Conservation (phyloP, 2,113 vertebrate genomes). For the Campylomormyrus tamandua region DNA sequence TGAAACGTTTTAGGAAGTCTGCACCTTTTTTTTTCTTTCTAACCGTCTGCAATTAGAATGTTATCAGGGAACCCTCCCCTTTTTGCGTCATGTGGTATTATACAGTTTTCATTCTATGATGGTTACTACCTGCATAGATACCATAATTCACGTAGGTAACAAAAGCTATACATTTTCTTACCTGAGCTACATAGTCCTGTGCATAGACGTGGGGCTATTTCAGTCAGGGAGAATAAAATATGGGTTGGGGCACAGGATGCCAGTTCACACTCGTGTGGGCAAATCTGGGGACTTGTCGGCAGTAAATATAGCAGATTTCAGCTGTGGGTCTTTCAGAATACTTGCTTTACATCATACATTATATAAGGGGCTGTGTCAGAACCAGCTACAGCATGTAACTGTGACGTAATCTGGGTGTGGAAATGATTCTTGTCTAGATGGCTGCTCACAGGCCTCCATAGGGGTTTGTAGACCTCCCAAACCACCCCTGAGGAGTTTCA, state of each 20-base stretch:
- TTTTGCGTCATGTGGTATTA: background rate
- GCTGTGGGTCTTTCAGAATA: background rate
- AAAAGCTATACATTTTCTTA: background rate
- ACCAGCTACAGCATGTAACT: background rate
- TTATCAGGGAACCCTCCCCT: background rate
- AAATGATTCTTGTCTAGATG: background rate
- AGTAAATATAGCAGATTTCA: background rate
- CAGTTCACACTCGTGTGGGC: background rate
- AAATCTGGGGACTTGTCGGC: background rate
- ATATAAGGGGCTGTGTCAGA: background rate
- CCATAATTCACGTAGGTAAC: background rate
- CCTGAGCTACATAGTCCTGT: background rate
- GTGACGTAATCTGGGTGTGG: slow-evolving; percentile 3
- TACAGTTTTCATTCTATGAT: background rate
- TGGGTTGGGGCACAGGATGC: background rate
- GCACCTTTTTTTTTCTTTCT: background rate
- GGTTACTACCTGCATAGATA: background rate
- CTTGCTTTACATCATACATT: background rate
- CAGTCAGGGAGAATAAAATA: background rate
- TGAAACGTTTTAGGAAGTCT: background rate
- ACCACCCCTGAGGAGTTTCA: background rate
- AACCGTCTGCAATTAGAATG: background rate
- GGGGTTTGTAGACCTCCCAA: background rate
- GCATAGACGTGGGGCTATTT: background rate
- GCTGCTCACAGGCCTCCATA: background rate